Evolutionary conservation across 2,888 invertebrate genomes (phyloP), one percentile per base, ranked within the genome.

Genomic region (Aspidiotus destructor): DNA sequence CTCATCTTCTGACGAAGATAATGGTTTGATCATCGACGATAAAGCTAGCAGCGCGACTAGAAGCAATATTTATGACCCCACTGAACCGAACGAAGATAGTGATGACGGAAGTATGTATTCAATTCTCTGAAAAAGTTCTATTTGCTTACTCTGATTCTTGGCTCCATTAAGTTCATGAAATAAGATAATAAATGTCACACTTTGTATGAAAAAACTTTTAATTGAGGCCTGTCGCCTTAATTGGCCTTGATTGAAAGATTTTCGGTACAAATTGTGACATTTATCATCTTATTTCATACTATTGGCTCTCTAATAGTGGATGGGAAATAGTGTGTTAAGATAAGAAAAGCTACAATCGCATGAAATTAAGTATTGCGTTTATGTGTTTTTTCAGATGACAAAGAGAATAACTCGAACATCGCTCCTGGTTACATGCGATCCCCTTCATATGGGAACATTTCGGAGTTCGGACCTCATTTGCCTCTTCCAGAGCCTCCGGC

Each of bases 11-110:
- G 62, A 63, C 57, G 55, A 63, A 16, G 17, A 57, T 52, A 42
- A 58, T 0, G 83, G 81, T 60, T 79, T 85, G 73, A 80, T 84
- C 44, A 84, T 84, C 57, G 85, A 82, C 16, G 70, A 80, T 0
- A 82, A 82, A 58, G 81, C 52, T 6, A 53, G 48, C 41, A 17
- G 28, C 11, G 17, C 28, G 2, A 63, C 16, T 41, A 60, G 42
- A 60, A 68, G 55, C 41, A 61, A 68, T 61, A 68, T 81, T 72
- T 83, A 83, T 73, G 83, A 83, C 72, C 83, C 83, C 10, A 82
- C 80, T 9, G 81, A 82, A 71, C 81, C 82, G 15, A 82, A 81
- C 0, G 77, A 79, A 58, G 77, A 78, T 41, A 76, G 76, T 11
- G 70, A 71, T 60, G 60, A 64, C 62, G 71, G 68, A 64, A 57